A percentile compares a stretch with the other conserved stretches of the same genome.
Conservation (phyloP, 2,113 vertebrate species). For the Leucoraja erinaceus region DNA sequence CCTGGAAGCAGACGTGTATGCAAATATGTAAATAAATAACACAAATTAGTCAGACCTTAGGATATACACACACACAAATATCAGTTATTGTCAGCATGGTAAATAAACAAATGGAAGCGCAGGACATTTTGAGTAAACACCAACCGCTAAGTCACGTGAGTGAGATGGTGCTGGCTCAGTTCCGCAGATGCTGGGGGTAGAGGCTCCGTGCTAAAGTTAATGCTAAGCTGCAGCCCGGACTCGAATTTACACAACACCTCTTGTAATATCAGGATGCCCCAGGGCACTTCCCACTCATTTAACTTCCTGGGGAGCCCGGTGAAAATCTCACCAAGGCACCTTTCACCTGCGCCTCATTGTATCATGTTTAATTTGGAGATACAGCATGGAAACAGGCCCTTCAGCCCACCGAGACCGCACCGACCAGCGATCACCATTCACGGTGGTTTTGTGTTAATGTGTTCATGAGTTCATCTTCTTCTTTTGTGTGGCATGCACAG, state of each 20-base stretch:
- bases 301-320: not conserved
- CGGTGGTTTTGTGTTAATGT: too few species aligned
- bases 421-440: too few species aligned
- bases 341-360: too few species aligned
- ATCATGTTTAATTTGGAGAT: too few species aligned
- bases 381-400: too few species aligned
- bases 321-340: too few species aligned
- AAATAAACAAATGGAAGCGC: not conserved
- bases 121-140: conserved; percentile 19
- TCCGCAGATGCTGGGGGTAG: not conserved
- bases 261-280: not conserved
- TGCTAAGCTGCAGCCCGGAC: not conserved
- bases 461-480: too few species aligned
- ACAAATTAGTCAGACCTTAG: conserved; percentile 7
- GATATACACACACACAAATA: not conserved
- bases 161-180: not conserved
- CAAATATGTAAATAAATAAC: conserved; percentile 35
- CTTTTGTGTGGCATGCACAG: too few species aligned
- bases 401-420: too few species aligned
- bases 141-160: not conserved
- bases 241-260: not conserved
- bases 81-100: not conserved
- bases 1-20: conserved; percentile 15
- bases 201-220: not conserved
- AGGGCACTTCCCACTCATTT: not conserved